Percentiles rank a stretch among this genome's conserved stretches.
Conservation (phyloP, 2,888 invertebrate species). For the Archaeoteleia sp. region DNA sequence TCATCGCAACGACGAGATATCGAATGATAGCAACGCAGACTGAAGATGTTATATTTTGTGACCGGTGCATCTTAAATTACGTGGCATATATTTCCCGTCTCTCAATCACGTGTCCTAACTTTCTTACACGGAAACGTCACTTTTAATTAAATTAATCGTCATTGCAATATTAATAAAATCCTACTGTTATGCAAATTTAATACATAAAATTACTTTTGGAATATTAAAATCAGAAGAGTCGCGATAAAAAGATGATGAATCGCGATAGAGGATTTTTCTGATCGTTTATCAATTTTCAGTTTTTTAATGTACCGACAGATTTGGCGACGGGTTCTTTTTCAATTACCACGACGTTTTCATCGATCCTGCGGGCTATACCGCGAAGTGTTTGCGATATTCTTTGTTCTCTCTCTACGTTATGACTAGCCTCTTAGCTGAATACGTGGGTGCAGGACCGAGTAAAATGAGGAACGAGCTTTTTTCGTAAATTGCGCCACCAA, state of each 20-base stretch:
- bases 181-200: too few relatives aligned
- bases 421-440: constrained; percentile 38
- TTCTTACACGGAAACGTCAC: too few relatives aligned
- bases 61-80: too few relatives aligned
- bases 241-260: too few relatives aligned
- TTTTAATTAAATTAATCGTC: too few relatives aligned
- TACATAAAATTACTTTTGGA: too few relatives aligned
- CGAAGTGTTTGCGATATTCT: constrained; percentile 35
- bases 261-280: too few relatives aligned
- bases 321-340: constrained; percentile 56
- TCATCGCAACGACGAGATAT: constrained; percentile 52
- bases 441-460: constrained; percentile 60
- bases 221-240: too few relatives aligned
- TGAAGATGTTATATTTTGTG: constrained; percentile 46
- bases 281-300: too few relatives aligned
- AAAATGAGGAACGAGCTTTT: constrained; percentile 68
- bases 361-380: constrained; percentile 30
- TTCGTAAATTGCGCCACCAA: constrained; percentile 66
- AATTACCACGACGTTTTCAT: constrained; percentile 61
- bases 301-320: constrained; percentile 20
- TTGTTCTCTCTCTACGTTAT: constrained; percentile 35
- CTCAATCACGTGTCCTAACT: too few relatives aligned
- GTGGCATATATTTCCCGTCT: too few relatives aligned
- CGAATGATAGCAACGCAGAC: constrained; percentile 42
- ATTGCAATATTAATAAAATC: too few relatives aligned